Percentiles rank a stretch among this genome's conserved stretches.
Evolutionary conservation across 2,888 invertebrate genomes (phyloP).

Genomic region (Arctia plantaginis): DNA sequence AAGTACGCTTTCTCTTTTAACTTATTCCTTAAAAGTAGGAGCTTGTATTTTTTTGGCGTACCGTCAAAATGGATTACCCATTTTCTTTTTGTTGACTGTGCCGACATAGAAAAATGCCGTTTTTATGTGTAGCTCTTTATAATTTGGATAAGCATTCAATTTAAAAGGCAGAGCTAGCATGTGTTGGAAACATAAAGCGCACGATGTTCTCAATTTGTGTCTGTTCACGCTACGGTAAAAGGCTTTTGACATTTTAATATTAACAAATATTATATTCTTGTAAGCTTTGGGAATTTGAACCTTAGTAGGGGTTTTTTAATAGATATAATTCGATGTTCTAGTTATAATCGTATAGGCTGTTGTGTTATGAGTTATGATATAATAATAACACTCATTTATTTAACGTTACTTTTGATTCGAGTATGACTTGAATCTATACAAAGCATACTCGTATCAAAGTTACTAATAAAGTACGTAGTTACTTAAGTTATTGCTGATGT

Average conservation of each 20-base stretch:
- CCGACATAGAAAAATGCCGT: slow-evolving; percentile 56
- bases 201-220: slow-evolving; percentile 22
- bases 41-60: slow-evolving; percentile 59
- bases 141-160: slow-evolving; percentile 47
- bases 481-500: too few species aligned
- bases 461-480: neutral
- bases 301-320: neutral
- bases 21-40: slow-evolving; percentile 33
- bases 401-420: neutral
- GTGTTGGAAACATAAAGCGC: slow-evolving; percentile 25
- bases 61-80: slow-evolving; percentile 67
- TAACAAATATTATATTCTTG: neutral
- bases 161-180: slow-evolving; percentile 23
- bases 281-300: neutral
- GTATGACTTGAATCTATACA: neutral
- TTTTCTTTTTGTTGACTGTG: slow-evolving; percentile 62
- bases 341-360: neutral
- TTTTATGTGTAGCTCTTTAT: slow-evolving; percentile 52
- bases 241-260: neutral
- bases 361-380: neutral
- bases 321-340: neutral
- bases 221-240: slow-evolving; percentile 17
- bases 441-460: neutral
- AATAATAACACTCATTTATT: neutral
- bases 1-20: slow-evolving; percentile 46